phyloP scores from a whole-genome alignment of 2,113 vertebrate genomes.

The Vireo altiloquus region DNA sequence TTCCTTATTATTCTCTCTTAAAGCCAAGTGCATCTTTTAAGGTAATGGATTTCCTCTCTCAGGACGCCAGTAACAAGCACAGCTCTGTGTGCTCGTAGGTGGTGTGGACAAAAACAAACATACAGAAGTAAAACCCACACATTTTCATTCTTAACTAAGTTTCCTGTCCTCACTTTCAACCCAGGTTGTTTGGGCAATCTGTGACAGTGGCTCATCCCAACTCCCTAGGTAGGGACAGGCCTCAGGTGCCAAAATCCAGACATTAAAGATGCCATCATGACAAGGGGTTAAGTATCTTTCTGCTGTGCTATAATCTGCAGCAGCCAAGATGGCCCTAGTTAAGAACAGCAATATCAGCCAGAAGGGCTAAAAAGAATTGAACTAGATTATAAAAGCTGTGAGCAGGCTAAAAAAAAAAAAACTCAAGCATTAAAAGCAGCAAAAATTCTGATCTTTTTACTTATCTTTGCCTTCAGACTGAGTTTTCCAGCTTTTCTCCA shows the following conservation, averaged over 20 bases:
- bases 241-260: background rate
- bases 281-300: background rate
- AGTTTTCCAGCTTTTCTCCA: background rate
- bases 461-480: background rate
- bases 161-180: background rate
- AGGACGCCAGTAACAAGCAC: background rate
- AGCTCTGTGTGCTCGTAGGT: background rate
- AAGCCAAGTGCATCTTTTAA: slow-evolving; percentile 39
- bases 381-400: background rate
- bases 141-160: background rate
- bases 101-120: background rate
- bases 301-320: background rate
- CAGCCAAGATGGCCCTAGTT: background rate
- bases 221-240: background rate
- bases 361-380: background rate
- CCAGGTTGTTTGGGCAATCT: background rate
- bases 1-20: slow-evolving; percentile 15
- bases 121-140: background rate
- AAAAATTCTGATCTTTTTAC: background rate
- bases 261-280: background rate
- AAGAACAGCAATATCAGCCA: background rate
- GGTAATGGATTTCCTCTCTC: slow-evolving; percentile 30
- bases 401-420: background rate
- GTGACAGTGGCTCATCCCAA: background rate
- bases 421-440: background rate